Base-by-base conservation (phyloP, 2,888 invertebrate species). In the Lepas anatifera region DNA sequence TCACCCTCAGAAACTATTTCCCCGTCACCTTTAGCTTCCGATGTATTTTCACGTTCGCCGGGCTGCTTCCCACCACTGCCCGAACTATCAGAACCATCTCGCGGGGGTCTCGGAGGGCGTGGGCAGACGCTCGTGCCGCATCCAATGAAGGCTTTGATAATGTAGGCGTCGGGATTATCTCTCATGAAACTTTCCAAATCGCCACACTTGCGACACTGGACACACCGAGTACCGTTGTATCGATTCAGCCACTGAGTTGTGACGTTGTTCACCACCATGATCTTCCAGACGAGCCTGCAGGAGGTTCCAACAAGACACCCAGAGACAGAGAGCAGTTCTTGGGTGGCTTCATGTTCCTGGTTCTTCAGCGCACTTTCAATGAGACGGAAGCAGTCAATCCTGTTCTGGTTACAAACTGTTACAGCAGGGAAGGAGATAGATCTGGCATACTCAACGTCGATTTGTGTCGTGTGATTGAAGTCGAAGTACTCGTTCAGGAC, bases 321-420 rank as follows among this genome's bases (percentile, higher is more conserved):
- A 2, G 8, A 0, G 64, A 64, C 64, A 18, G 11, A 8, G 3
- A 64, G 37, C 10, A 64, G 16, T 2, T 8, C 22, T 6, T 27
- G 37, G n/a, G 37, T n/a, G 10, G 11, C 11, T 3, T 22, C 4
- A 3, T 8, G 13, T 25, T 18, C 13, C 8, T 10, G 18, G 13
- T 27, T 10, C 10, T 41, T 22, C 41, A 67, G 39, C 27, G 41
- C 22, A 10, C 7, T 10, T 3, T 27, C 32, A 13, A 29, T 22
- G 29, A 72, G 68, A 52, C 48, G 70, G 32, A 22, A 8, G 43
- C 72, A 72, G 37, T 43, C 66, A 32, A 72, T 18, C 29, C 68
- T 50, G 41, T 70, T 72, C 37, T 72, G 72, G 66, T 70, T 72
- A 46, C 72, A 72, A 18, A 72, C 58, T 8, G 70, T 70, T 16